Conservation (phyloP, 1,140 invertebrate genomes). For the Drosophila persimilis region DNA sequence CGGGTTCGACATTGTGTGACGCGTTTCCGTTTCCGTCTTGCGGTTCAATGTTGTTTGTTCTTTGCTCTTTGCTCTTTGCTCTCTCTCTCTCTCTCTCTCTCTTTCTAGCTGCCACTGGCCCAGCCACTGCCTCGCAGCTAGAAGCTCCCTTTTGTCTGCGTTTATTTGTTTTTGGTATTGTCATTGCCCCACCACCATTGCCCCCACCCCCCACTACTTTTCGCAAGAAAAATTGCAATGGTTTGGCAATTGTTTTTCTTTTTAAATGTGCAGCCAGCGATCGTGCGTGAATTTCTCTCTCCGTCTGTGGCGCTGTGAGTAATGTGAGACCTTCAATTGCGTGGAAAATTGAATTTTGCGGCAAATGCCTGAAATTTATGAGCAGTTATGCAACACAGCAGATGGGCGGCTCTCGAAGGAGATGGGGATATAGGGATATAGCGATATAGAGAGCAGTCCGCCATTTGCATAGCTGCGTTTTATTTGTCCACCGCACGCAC, state of each 20-base stretch:
- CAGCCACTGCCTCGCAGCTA: no score
- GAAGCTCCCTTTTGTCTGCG: constrained; percentile 34
- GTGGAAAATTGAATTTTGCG: constrained; percentile 59
- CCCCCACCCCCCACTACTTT: background rate
- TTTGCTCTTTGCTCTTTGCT: constrained; percentile 48
- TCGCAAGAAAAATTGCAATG: constrained; percentile 48
- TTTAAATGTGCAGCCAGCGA: constrained; percentile 31
- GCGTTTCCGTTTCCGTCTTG: constrained; percentile 72
- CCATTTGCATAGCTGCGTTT: constrained; percentile 43
- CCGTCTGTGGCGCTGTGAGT: constrained; percentile 8
- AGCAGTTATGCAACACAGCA: constrained; percentile 4
- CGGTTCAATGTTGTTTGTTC: constrained; percentile 58
- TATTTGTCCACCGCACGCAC: constrained; percentile 30
- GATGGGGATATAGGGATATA: background rate
- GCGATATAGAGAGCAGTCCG: background rate
- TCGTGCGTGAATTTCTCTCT: constrained; percentile 20
- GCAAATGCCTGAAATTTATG: constrained; percentile 35
- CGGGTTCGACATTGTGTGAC: constrained; percentile 62
- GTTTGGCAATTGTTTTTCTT: constrained; percentile 46
- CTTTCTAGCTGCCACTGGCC: constrained; percentile 21
- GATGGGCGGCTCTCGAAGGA: no score
- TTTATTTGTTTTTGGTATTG: constrained; percentile 67
- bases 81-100: constrained; percentile 9
- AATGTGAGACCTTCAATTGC: constrained; percentile 50
- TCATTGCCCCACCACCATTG: constrained; percentile 22